These are phyloP conservation scores for Atta colombica DNA, from an alignment of 1,140 invertebrate species.

Conservation along the genomic window DNA sequence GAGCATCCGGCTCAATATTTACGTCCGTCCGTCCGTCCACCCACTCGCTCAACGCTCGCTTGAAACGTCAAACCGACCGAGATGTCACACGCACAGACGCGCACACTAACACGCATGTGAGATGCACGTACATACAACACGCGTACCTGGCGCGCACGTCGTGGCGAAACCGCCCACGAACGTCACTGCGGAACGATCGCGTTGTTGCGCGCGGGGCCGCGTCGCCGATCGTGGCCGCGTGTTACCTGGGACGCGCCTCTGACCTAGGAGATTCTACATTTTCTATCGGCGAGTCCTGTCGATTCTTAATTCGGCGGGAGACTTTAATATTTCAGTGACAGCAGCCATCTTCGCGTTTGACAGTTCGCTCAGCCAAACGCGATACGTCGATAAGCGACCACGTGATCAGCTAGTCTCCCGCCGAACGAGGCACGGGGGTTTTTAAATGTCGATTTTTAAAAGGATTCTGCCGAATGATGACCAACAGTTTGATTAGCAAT, in stretches of 20 bases:
- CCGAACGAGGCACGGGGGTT: not conserved
- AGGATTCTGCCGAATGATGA: not conserved
- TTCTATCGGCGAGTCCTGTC: conserved; percentile 70
- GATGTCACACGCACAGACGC: conserved; percentile 55
- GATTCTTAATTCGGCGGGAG: conserved; percentile 67
- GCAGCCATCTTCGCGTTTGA: conserved; percentile 80
- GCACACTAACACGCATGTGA: not conserved
- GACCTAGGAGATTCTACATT: conserved; percentile 77
- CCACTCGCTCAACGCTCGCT: conserved; percentile 67
- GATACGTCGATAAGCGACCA: conserved; percentile 81
- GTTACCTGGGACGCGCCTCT: conserved; percentile 77
- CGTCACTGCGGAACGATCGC: conserved; percentile 36
- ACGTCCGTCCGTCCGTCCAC: conserved; percentile 66
- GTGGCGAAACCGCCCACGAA: conserved; percentile 69
- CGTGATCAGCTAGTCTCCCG: conserved; percentile 64
- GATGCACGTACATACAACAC: too few species aligned
- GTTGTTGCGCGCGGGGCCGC: not conserved
- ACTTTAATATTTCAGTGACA: conserved; percentile 80
- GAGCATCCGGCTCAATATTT: conserved; percentile 77
- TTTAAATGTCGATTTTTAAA: conserved; percentile 22
- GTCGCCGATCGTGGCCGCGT: not conserved
- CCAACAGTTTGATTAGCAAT: not conserved
- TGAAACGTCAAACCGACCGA: conserved; percentile 76
- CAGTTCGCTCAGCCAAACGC: conserved; percentile 65
- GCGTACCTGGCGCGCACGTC: conserved; percentile 17